phyloP scores from a whole-genome alignment of 2,888 invertebrate genomes.

The Conops quadrifasciatus region DNA sequence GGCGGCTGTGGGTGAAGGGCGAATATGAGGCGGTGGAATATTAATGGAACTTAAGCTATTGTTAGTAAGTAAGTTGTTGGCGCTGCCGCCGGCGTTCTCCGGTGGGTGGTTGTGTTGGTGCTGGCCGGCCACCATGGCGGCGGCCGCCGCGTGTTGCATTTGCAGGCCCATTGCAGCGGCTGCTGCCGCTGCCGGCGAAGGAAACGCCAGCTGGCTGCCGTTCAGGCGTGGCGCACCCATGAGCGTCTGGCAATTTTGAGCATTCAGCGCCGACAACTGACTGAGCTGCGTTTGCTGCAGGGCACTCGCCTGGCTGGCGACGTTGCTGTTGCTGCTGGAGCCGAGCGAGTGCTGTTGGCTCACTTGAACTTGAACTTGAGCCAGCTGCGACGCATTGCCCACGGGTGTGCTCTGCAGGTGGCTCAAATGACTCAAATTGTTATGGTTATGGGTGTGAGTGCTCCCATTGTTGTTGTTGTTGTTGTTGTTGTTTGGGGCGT shows the following conservation, averaged over 20 bases:
- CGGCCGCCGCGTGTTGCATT: slow-evolving; percentile 66
- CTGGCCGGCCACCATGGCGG: slow-evolving; percentile 57
- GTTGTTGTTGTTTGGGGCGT: slow-evolving; percentile 16
- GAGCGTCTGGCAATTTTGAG: slow-evolving; percentile 56
- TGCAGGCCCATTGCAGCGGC: slow-evolving; percentile 66
- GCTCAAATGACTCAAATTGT: slow-evolving; percentile 42
- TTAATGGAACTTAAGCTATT: slow-evolving; percentile 69
- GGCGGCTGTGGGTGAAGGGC: slow-evolving; percentile 75
- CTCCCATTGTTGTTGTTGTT: slow-evolving; percentile 41
- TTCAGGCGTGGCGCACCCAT: slow-evolving; percentile 71
- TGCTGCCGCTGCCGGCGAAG: slow-evolving; percentile 65
- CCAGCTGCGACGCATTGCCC: slow-evolving; percentile 43
- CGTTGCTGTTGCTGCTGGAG: slow-evolving; percentile 32
- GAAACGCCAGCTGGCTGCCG: slow-evolving; percentile 65
- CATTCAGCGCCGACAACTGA: slow-evolving; percentile 52
- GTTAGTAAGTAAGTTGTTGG: slow-evolving; percentile 58
- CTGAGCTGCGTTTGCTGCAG: slow-evolving; percentile 37
- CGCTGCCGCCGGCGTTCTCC: slow-evolving; percentile 34
- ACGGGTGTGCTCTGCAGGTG: slow-evolving; percentile 42
- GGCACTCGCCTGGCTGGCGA: slow-evolving; percentile 37
- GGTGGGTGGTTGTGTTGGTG: slow-evolving; percentile 45
- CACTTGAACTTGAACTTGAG: slow-evolving; percentile 35
- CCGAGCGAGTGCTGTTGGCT: slow-evolving; percentile 38
- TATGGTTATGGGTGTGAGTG: slow-evolving; percentile 28
- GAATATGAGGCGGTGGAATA: slow-evolving; percentile 72